These are phyloP conservation scores for Eumeta japonica DNA, from an alignment of 1,140 invertebrate genomes.

Conservation along the genomic window DNA sequence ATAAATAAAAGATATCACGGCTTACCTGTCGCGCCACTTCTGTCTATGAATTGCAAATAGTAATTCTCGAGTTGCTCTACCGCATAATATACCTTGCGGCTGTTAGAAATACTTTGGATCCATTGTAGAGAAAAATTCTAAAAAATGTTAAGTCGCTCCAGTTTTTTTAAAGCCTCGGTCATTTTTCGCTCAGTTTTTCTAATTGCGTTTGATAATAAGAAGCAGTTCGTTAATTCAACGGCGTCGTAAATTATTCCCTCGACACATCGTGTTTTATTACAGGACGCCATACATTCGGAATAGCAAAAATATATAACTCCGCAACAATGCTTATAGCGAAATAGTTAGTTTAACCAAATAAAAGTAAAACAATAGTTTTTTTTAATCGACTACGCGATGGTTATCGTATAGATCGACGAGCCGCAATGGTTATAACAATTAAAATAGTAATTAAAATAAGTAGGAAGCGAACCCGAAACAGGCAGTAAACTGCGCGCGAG, in stretches of 20 bases:
- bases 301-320: not conserved
- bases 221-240: too few species aligned
- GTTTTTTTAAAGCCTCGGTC: too few species aligned
- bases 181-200: too few species aligned
- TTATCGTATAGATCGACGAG: conserved; percentile 19
- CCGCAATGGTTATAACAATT: conserved; percentile 31
- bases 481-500: conserved; percentile 33
- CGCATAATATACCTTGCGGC: too few species aligned
- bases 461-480: conserved; percentile 39
- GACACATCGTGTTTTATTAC: too few species aligned
- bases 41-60: conserved; percentile 1
- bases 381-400: conserved; percentile 14
- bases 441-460: conserved; percentile 50
- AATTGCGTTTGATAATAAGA: too few species aligned
- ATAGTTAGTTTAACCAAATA: not conserved
- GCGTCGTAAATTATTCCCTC: too few species aligned
- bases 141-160: too few species aligned
- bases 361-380: not conserved
- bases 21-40: not conserved
- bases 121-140: too few species aligned
- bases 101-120: too few species aligned
- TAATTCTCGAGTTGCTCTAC: not conserved
- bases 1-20: not conserved
- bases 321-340: not conserved
- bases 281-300: too few species aligned